Evolutionary conservation across 2,113 vertebrate genomes (phyloP).

Genomic region (Hyperopisus bebe): DNA sequence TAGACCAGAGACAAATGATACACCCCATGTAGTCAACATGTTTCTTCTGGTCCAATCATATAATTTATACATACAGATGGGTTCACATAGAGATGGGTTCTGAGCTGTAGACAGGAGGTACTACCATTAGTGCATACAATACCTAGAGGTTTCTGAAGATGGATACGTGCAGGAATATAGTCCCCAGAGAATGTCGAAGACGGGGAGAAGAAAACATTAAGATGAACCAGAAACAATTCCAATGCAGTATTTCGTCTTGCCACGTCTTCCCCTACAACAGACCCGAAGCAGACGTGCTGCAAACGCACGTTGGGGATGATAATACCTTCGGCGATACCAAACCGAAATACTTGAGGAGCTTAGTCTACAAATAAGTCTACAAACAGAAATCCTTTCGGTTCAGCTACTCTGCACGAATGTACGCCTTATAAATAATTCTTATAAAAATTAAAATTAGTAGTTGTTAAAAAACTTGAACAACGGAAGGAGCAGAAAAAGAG

Average conservation of each 20-base stretch:
- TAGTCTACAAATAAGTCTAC: background rate
- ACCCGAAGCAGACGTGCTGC: background rate
- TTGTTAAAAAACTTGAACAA: background rate
- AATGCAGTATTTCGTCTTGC: background rate
- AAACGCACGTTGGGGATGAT: background rate
- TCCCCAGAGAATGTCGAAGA: background rate
- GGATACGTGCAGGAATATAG: background rate
- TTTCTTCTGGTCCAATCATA: background rate
- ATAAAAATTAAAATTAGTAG: background rate
- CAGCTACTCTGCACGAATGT: background rate
- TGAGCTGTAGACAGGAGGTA: background rate
- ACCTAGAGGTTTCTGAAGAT: constrained; percentile 4
- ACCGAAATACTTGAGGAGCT: background rate
- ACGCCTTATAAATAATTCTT: background rate
- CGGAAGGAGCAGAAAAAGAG: background rate
- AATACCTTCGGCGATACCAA: constrained; percentile 17
- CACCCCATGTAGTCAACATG: background rate
- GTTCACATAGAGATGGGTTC: background rate
- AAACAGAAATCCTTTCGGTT: background rate
- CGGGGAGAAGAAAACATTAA: background rate
- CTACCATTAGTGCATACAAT: constrained; percentile 3
- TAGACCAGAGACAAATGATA: background rate
- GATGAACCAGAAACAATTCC: background rate
- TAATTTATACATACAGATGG: background rate
- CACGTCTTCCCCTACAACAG: background rate